Base-by-base conservation (phyloP, 2,113 vertebrate species). In the Zosterops borbonicus region DNA sequence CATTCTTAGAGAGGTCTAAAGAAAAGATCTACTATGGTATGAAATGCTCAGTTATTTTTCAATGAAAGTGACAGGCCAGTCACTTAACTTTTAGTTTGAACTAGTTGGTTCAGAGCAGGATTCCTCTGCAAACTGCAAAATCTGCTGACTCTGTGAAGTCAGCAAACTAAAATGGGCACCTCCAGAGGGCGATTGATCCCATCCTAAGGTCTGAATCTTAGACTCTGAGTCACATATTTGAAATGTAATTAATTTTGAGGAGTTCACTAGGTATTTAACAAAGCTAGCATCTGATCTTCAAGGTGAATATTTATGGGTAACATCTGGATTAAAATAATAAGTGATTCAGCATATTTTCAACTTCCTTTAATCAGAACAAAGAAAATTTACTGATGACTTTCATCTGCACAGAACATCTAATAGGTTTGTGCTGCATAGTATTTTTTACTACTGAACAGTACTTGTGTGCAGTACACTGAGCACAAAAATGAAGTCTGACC, bases 101-200 rank as follows among this genome's bases (percentile, higher is more conserved):
- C 33, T 39, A 58, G 50, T 46, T 71, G 37, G 23, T 53, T 83
- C 74, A 86, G 77, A 76, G 46, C n/a, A 80, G 50, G 41, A 60
- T 37, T 80, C 35, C 60, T n/a, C n/a, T n/a, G n/a, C n/a, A n/a
- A n/a, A n/a, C n/a, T n/a, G n/a, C n/a, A n/a, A n/a, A n/a, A n/a
- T n/a, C n/a, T n/a, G n/a, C n/a, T n/a, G n/a, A n/a, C n/a, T n/a
- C n/a, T 75, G 41, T 41, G 58, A 75, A 90, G 65, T 52, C 70
- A 68, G 58, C 7, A 87, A 56, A 64, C 70, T 75, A 77, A 91
- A 96, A 82, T 3, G 33, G 82, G 93, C 62, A 93, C 92, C 96
- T 95, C 87, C 90, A 96, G 93, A 96, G 90, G 90, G 92, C 69
- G 49, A 93, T 96, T 96, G 90, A 77, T 80, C 71, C 88, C 79